Conservation (phyloP, 2,888 invertebrate species). For the Troides helena region DNA sequence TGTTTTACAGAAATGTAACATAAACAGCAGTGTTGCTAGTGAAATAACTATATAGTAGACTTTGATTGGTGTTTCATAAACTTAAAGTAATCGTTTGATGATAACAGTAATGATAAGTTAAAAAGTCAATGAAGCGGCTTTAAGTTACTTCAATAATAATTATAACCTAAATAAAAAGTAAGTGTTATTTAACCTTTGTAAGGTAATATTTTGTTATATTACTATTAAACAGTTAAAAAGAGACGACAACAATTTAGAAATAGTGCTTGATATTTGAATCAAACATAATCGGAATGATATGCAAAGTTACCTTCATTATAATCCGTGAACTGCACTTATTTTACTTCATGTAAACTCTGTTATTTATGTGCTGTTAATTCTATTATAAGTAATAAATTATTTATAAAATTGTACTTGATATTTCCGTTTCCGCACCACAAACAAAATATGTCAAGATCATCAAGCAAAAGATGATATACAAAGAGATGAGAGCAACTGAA, state of each 20-base stretch:
- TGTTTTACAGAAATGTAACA: too few species aligned
- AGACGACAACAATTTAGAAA: background rate
- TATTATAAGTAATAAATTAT: constrained; percentile 17
- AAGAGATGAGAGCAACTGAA: background rate
- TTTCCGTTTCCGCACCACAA: background rate
- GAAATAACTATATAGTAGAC: too few species aligned
- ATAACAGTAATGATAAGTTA: too few species aligned
- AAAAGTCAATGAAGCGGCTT: too few species aligned
- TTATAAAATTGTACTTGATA: constrained; percentile 6
- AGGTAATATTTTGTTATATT: too few species aligned
- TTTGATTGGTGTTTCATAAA: too few species aligned
- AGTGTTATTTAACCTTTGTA: background rate
- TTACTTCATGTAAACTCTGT: constrained; percentile 7
- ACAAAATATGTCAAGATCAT: too few species aligned
- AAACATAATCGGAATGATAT: background rate
- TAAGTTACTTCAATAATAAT: too few species aligned
- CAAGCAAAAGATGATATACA: background rate
- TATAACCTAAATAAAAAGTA: background rate
- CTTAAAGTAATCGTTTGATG: too few species aligned
- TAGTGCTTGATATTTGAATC: too few species aligned
- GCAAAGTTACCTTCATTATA: background rate
- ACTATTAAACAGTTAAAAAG: too few species aligned
- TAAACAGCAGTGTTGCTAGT: too few species aligned
- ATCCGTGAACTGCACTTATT: background rate
- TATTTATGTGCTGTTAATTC: constrained; percentile 21